Evolutionary conservation across 1,140 invertebrate genomes (phyloP), one percentile per base, ranked within the genome.

Genomic region (Psix sp.): DNA sequence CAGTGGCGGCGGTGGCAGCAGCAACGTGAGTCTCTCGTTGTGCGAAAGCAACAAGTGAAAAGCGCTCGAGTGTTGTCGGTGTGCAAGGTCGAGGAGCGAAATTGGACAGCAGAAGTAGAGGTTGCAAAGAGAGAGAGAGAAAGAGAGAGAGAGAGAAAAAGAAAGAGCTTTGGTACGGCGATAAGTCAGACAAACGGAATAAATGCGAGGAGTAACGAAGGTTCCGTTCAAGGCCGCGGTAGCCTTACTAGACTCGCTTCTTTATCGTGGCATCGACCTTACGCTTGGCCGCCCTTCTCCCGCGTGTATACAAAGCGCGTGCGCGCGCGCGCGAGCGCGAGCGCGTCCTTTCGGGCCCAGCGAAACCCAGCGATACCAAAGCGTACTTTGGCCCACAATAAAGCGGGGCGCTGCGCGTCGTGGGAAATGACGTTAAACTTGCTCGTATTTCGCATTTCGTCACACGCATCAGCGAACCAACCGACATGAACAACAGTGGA

Each of bases 381-480:
- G n/a, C 29, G 48, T 42, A 49, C 31, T 63, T 56, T 60, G 42
- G 24, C 67, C 49, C 48, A 10, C 7, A 7, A 3, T 9, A 42
- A 67, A 67, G 29, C 18, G 36, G 38, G 35, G 42, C 16, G 36
- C 20, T 24, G 56, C n/a, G 21, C 45, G 65, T 38, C 82, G 82
- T 84, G 83, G 82, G 82, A 84, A 84, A 84, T 80, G 76, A 84
- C 81, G 79, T 80, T 80, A 74, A 80, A 79, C 78, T 52, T 24
- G 26, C 45, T 51, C 39, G 51, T 26, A 46, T 59, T 59, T 59
- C 52, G 36, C 24, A n/a, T n/a, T n/a, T n/a, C n/a, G 48, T 66
- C 43, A 42, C 46, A 45, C 51, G 51, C 60, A 54, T 56, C 29
- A 11, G 13, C 48, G 26, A 21, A 15, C 49, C 33, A 5, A 1